These are phyloP conservation scores for Gila robusta DNA, from an alignment of 2,797 vertebrate species.

Conservation along the genomic window DNA sequence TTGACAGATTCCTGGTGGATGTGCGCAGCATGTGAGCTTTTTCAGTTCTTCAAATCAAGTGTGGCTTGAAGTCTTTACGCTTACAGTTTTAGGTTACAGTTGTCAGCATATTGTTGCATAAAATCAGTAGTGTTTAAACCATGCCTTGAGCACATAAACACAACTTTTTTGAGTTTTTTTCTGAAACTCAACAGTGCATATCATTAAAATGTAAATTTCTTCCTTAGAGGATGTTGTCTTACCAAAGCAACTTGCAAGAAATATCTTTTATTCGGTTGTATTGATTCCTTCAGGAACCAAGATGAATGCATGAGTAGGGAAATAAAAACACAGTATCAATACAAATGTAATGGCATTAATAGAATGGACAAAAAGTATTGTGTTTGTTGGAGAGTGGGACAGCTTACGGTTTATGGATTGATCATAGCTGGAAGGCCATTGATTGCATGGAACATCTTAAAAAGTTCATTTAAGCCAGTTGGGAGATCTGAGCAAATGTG, in stretches of 20 bases:
- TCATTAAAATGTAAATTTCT: conserved; percentile 37
- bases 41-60: conserved; percentile 34
- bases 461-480: not conserved
- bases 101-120: conserved; percentile 20
- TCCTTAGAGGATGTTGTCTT: conserved; percentile 20
- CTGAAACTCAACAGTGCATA: conserved; percentile 9
- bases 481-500: conserved; percentile 28
- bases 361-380: not conserved
- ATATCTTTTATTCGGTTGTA: not conserved
- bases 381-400: not conserved
- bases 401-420: not conserved
- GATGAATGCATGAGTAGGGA: not conserved
- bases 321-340: conserved; percentile 3
- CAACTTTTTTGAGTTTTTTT: not conserved
- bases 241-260: conserved; percentile 27
- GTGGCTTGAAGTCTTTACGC: conserved; percentile 24
- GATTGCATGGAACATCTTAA: not conserved
- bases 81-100: conserved; percentile 35
- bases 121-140: conserved; percentile 11
- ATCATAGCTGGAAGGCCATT: conserved; percentile 10
- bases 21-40: conserved; percentile 16
- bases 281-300: conserved; percentile 11
- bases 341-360: conserved; percentile 19
- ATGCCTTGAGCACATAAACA: conserved; percentile 14
- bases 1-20: conserved; percentile 47